Evolutionary conservation across 2,113 vertebrate genomes (phyloP), one percentile per base, ranked within the genome.

Genomic region (Bostrychus sinensis): DNA sequence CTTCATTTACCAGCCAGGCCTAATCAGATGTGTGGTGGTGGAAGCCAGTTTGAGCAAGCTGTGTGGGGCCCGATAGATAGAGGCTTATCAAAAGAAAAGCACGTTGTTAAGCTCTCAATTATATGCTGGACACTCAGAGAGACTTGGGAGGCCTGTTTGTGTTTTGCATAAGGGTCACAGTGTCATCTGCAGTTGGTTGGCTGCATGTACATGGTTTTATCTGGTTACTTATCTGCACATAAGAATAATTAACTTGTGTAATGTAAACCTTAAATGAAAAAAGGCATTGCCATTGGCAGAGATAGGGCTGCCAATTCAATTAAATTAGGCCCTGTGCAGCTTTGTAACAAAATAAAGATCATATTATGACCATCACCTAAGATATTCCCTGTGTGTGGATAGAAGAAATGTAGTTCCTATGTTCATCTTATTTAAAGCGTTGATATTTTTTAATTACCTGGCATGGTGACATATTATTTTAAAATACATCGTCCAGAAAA

Each of bases 91-190:
- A 75, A 80, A 73, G 77, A 78, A 77, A 66, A 80, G 71, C 62
- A 3, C 41, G 19, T 73, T 62, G 57, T n/a, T 81, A 87, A 90
- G 87, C 86, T 84, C 82, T 89, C 85, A 84, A 85, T 92, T 88
- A 87, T 83, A 85, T 83, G 76, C 81, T 72, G 50, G 68, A 83
- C 82, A 68, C 59, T 66, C 75, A 62, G 69, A 86, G 70, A 82
- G 56, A 59, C 75, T 83, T 23, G 13, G 74, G 54, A 67, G 57
- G 58, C 41, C 46, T 78, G 67, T 72, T 72, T 75, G 56, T 78
- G 34, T 70, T 69, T 66, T 58, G 38, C 45, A 66, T n/a, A 55
- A 67, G 70, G 59, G 37, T 71, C 37, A 57, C 54, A 42, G 46
- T 65, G 54, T 70, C 41, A 48, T 71, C 55, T 54, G 17, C 6